These are phyloP conservation scores for Aphidius colemani DNA, from an alignment of 2,888 invertebrate species.

Conservation along the genomic window DNA sequence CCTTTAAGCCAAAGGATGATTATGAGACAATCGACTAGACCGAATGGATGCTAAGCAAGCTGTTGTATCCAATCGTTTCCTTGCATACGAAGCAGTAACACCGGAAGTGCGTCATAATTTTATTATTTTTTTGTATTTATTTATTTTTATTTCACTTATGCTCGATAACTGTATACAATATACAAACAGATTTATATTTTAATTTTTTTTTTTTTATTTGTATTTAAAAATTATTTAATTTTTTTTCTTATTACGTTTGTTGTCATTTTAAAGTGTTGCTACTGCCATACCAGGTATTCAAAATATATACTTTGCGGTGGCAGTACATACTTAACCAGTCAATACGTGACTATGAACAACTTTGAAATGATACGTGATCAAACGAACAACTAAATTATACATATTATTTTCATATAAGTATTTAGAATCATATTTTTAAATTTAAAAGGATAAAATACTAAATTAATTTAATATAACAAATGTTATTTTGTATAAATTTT, in stretches of 20 bases:
- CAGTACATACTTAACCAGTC: constrained; percentile 4
- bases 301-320: background rate
- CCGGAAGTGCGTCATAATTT: constrained; percentile 59
- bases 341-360: constrained; percentile 18
- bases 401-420: too few species aligned
- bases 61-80: constrained; percentile 58
- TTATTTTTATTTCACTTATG: too few species aligned
- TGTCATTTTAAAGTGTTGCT: constrained; percentile 15
- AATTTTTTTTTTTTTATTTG: background rate
- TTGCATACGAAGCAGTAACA: constrained; percentile 54
- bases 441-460: too few species aligned
- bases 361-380: constrained; percentile 12
- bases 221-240: constrained; percentile 6
- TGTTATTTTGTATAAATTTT: too few species aligned
- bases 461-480: too few species aligned
- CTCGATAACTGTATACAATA: too few species aligned
- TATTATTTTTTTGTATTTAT: constrained; percentile 2
- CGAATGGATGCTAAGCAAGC: constrained; percentile 58
- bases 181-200: too few species aligned
- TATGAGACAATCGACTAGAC: constrained; percentile 34
- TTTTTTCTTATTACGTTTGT: background rate
- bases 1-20: constrained; percentile 1
- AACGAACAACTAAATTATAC: background rate
- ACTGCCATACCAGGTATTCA: constrained; percentile 15
- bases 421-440: too few species aligned